Base-by-base conservation (phyloP, 2,888 invertebrate species). In the Polyommatus icarus region DNA sequence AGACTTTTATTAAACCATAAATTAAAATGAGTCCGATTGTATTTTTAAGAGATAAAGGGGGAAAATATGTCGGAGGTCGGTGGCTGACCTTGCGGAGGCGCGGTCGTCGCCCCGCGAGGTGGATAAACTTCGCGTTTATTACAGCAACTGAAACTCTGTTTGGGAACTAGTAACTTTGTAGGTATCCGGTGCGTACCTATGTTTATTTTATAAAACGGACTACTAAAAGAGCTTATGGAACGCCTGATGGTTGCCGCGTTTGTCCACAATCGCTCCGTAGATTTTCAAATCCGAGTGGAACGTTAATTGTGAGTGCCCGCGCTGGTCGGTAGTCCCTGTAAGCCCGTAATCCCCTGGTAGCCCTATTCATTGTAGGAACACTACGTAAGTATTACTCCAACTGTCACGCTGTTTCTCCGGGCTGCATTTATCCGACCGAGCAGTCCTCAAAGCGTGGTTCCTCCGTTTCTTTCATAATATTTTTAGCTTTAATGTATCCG, bases 1-100 rank as follows among this genome's bases (percentile, higher is more conserved):
- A 67, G 67, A 32, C 67, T 67, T 67, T 67, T 67, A 67, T 67
- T 67, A 67, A 67, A 67, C 67, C 29, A 32, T 67, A 67, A 67
- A 67, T 67, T 67, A 29, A 18, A 67, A 67, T 67, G 29, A 32
- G 32, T 67, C 67, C 67, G 67, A 15, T 29, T 67, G 67, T 67
- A 67, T 67, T 29, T 67, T 67, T 1, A 32, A 15, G 29, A 67
- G 29, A 32, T 5, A 18, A 67, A 61, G 10, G 61, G 10, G 61
- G 4, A 24, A 24, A 61, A 24, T 61, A 24, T 24, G 10, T 24
- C 67, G 67, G 5, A 5, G 29, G 15, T 24, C 24, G 24, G 12
- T 61, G 67, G 10, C 67, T 32, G 67, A 67, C 67, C 67, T 67
- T 67, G 29, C 1, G 5, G 15, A 15, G 61, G 8, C 6, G 20